phyloP scores from a whole-genome alignment of 2,113 vertebrate species.

The Okapia johnstoni region DNA sequence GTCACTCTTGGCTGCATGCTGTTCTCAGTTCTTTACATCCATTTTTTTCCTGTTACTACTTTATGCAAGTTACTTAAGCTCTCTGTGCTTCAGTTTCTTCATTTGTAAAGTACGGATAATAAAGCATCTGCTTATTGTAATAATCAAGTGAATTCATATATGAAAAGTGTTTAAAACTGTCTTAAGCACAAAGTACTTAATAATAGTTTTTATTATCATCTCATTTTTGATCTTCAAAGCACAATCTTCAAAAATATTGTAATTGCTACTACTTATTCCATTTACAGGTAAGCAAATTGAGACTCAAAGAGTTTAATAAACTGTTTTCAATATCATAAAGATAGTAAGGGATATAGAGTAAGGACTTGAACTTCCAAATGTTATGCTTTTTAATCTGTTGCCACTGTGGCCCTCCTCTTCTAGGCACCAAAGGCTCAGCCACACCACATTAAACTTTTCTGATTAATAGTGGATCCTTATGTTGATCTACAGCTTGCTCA shows the following conservation, averaged over 20 bases:
- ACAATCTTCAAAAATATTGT: not conserved
- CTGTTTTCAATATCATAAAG: not conserved
- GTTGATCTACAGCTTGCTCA: not conserved
- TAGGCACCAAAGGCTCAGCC: not conserved
- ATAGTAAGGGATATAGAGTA: not conserved
- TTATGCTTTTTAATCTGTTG: not conserved
- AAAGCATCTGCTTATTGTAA: not conserved
- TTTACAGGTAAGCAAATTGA: not conserved
- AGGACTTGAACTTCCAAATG: not conserved
- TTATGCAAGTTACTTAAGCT: not conserved
- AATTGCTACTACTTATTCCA: not conserved
- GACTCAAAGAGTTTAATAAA: not conserved
- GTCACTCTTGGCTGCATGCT: not conserved
- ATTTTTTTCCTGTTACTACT: not conserved
- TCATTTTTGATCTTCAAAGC: not conserved
- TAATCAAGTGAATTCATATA: not conserved
- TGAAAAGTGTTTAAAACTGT: not conserved
- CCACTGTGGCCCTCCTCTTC: not conserved
- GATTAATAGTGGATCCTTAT: not conserved
- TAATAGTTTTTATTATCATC: not conserved
- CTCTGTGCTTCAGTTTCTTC: not conserved
- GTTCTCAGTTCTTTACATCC: not conserved
- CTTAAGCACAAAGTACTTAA: not conserved
- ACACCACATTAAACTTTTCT: not conserved
- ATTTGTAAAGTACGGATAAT: not conserved